These are phyloP conservation scores for Chelon labrosus DNA, from an alignment of 2,797 vertebrate species.

Conservation along the genomic window DNA sequence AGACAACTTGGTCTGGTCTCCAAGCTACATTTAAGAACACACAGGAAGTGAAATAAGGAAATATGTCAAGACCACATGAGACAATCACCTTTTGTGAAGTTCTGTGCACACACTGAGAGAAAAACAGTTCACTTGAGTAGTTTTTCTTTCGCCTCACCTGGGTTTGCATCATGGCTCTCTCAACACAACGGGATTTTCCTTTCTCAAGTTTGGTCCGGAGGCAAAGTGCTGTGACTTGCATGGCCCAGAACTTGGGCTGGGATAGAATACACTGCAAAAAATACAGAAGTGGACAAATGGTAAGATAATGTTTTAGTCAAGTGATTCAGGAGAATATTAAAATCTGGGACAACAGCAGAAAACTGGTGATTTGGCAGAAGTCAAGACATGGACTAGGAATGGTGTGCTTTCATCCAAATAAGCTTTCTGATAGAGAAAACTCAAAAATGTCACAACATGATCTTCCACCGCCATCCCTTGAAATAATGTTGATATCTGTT, in stretches of 20 bases:
- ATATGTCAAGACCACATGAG: too few relatives aligned
- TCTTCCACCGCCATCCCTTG: not conserved
- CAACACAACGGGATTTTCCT: constrained; percentile 89
- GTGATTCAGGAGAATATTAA: not conserved
- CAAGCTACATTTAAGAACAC: too few relatives aligned
- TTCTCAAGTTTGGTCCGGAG: constrained; percentile 93
- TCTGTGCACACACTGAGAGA: too few relatives aligned
- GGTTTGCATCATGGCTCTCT: constrained; percentile 95
- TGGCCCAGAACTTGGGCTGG: constrained; percentile 95
- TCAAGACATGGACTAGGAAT: too few relatives aligned
- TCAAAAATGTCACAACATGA: not conserved
- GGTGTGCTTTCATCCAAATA: not conserved
- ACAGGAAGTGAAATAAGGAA: too few relatives aligned
- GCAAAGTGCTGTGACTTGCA: constrained; percentile 91
- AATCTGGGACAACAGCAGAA: not conserved
- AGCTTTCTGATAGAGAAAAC: not conserved
- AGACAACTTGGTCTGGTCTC: too few relatives aligned
- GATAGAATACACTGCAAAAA: constrained; percentile 90
- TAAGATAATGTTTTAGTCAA: not conserved
- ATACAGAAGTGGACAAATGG: constrained; percentile 2
- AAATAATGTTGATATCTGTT: not conserved
- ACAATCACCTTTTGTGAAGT: too few relatives aligned
- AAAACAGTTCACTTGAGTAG: not conserved
- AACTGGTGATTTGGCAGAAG: not conserved
- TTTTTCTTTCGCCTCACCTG: constrained; percentile 84